Base-by-base conservation (phyloP, 2,797 vertebrate genomes). In the Denticeps clupeoides region DNA sequence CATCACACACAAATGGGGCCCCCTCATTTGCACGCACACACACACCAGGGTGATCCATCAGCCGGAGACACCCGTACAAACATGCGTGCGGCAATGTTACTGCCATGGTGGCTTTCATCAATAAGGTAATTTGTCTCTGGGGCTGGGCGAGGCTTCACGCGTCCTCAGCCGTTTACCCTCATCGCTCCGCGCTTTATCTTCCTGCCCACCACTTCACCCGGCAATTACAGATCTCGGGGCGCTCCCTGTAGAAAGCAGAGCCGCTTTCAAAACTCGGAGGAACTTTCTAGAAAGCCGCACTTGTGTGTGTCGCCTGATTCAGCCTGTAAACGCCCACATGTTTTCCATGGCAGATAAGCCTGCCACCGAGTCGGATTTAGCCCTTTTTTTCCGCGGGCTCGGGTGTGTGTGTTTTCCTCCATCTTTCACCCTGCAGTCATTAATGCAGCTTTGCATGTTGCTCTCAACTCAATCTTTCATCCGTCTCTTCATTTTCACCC, bases 51-150 rank as follows among this genome's bases (percentile, higher is more conserved):
- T 71, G 62, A 79, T 82, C 71, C 62, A 71, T 81, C 73, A 77
- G 57, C 24, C 53, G 15, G 43, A 38, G 55, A 59, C 69, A 47
- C 47, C 52, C 52, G 64, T 67, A 56, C 62, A 64, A 69, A 73
- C 63, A 65, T 70, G 53, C 13, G 19, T 61, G 26, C 26, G 24
- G 16, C 47, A 50, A 64, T 58, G 15, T 59, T 69, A 67, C 60
- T 52, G 60, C 53, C 52, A 55, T 51, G 56, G 60, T 51, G 57
- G 49, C 60, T 51, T 68, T 70, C 70, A 71, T 79, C 76, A 77
- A 72, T 72, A 67, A 66, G 60, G 72, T 68, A 68, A 78, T 83
- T 76, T 80, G 70, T 77, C 72, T 78, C 62, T 49, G 28, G 53
- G 58, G 58, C 51, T 60, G 61, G 67, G 69, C 72, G 60, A 69